Base-by-base conservation (phyloP, 2,888 invertebrate genomes). In the Pheosia gnoma region DNA sequence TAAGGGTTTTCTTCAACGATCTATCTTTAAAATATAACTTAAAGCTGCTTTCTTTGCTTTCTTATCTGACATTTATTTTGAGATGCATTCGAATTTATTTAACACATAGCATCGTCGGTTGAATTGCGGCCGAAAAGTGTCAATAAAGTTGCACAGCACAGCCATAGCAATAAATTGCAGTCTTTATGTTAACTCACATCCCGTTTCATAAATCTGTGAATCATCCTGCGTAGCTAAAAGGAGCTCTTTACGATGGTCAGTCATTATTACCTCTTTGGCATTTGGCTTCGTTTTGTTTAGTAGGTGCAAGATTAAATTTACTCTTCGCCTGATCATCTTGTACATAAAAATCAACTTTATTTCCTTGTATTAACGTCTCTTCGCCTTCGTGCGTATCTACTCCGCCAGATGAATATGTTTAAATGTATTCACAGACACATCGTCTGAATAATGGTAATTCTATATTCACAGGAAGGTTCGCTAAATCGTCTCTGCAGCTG, bases 261-360 rank as follows among this genome's bases (percentile, higher is more conserved):
- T 78, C 79, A 83, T 83, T 82, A 84, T 77, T 77, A 78, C 72
- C 70, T 77, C 71, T 74, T 80, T 83, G 83, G 81, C 78, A 81
- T 84, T 84, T 75, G 70, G 65, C 70, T 74, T 81, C 77, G 74
- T 79, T 80, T 82, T 79, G 72, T 72, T 70, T 79, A 66, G 58
- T 70, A 25, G 66, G 62, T 59, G 66, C 75, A 66, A 77, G 62
- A 59, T 61, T 69, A 56, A 59, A 61, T 72, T 58, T 59, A 53
- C 57, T 54, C 54, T 41, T 36, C 39, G 11, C 39, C 54, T 63
- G 53, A 63, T n/a, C 13, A 45, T 5, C 25, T 52, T 45, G 38
- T 41, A 41, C 43, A 36, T 58, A 53, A 67, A 71, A 69, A 49
- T 58, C 51, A 59, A 54, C 67, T 65, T 72, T 80, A 70, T 52